These are phyloP conservation scores for Dermatemys mawii DNA, from an alignment of 2,113 vertebrate species.

Conservation along the genomic window DNA sequence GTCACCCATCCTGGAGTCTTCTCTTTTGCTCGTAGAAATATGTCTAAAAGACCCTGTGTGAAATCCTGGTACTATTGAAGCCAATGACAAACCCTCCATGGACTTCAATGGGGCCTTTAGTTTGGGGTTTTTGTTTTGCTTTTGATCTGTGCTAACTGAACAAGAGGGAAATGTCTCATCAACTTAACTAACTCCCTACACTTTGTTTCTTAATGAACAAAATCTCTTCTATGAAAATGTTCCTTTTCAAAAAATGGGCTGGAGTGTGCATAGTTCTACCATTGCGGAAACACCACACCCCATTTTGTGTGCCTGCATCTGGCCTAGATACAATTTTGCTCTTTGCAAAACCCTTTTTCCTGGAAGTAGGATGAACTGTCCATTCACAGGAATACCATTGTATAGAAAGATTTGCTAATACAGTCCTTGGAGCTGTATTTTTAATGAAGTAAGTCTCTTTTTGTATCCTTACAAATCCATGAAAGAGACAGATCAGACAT, in stretches of 20 bases:
- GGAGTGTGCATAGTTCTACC: not conserved
- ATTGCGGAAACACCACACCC: not conserved
- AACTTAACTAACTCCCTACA: not conserved
- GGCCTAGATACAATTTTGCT: not conserved
- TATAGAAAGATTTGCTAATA: not conserved
- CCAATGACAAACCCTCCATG: not conserved
- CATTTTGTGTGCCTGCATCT: rapidly evolving
- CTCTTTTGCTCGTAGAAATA: conserved; percentile 19
- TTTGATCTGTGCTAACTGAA: not conserved
- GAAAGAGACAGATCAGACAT: conserved; percentile 39
- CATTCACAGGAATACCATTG: conserved; percentile 53
- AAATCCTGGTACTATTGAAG: not conserved
- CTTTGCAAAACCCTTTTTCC: not conserved
- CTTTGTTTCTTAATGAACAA: not conserved
- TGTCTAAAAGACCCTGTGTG: not conserved
- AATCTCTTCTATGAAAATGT: not conserved
- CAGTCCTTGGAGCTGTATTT: conserved; percentile 24
- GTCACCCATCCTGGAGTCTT: rapidly evolving
- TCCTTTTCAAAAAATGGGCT: not conserved
- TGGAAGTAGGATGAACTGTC: conserved; percentile 8
- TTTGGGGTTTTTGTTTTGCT: not conserved
- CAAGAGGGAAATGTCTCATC: not conserved
- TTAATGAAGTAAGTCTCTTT: conserved; percentile 35
- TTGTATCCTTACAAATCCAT: conserved; percentile 43
- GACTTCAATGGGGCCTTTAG: not conserved